Conservation (phyloP, 2,113 vertebrate species). For the Chamaea fasciata region DNA sequence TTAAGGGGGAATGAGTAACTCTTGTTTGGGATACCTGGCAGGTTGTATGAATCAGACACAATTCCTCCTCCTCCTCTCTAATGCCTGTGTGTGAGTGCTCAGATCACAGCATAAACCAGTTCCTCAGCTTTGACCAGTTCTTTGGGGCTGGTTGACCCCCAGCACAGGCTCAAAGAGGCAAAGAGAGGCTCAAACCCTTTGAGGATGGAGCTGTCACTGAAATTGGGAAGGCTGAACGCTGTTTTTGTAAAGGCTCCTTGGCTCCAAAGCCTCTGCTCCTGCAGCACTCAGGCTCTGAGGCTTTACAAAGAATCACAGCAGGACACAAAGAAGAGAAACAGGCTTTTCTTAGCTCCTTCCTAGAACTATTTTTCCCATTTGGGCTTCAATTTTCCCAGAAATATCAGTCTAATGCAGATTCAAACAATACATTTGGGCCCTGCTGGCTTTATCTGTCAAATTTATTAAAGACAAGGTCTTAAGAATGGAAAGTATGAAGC, state of each 20-base stretch:
- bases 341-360: slow-evolving; percentile 47
- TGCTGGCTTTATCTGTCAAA: slow-evolving; percentile 6
- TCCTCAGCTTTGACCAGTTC: not conserved
- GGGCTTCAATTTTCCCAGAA: slow-evolving; percentile 43
- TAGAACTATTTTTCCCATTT: slow-evolving; percentile 52
- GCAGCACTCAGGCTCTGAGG: not conserved
- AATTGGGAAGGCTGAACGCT: not conserved
- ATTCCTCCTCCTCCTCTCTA: not conserved
- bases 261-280: not conserved
- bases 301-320: slow-evolving; percentile 56
- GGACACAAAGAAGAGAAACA: not conserved
- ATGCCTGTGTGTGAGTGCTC: fast-evolving
- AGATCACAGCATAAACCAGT: not conserved
- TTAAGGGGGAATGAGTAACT: not conserved
- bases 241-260: slow-evolving; percentile 1
- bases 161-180: not conserved
- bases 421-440: slow-evolving; percentile 11
- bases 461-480: slow-evolving; percentile 23
- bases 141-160: not conserved
- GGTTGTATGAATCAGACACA: not conserved
- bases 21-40: not conserved
- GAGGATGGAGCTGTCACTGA: not conserved
- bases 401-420: not conserved
- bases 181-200: not conserved
- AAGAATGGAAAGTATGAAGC: slow-evolving; percentile 46